These are phyloP conservation scores for Cyanoramphus novaezelandiae DNA, from an alignment of 2,113 vertebrate species.

Conservation along the genomic window DNA sequence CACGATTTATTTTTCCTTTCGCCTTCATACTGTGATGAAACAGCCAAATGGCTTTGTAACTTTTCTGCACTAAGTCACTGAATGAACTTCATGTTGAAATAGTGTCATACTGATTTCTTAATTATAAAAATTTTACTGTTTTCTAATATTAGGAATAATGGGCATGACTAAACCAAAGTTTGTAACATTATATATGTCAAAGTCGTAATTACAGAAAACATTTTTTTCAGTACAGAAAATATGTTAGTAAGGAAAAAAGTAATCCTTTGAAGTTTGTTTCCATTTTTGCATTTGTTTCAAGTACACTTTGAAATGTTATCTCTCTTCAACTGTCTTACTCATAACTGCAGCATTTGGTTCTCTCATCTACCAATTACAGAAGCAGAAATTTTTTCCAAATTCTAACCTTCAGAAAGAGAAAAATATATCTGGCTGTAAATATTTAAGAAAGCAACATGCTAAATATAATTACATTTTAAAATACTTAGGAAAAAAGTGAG, in stretches of 20 bases:
- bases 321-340: not conserved
- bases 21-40: not conserved
- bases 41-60: not conserved
- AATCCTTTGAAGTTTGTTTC: not conserved
- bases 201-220: not conserved
- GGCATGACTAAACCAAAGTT: not conserved
- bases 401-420: not conserved
- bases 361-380: not conserved
- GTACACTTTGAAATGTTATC: not conserved
- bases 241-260: not conserved
- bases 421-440: not conserved
- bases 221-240: rapidly evolving
- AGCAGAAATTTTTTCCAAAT: not conserved
- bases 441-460: not conserved
- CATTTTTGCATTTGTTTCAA: not conserved
- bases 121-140: not conserved
- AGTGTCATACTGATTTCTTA: not conserved
- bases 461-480: not conserved
- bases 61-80: not conserved
- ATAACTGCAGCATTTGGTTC: not conserved
- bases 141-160: not conserved
- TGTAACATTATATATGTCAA: not conserved
- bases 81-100: not conserved
- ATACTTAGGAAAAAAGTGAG: not conserved
- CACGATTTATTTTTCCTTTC: not conserved